Percentiles rank a stretch among this genome's conserved stretches.
phyloP scores from a whole-genome alignment of 2,797 vertebrate species.

The Threskiornis aethiopicus region DNA sequence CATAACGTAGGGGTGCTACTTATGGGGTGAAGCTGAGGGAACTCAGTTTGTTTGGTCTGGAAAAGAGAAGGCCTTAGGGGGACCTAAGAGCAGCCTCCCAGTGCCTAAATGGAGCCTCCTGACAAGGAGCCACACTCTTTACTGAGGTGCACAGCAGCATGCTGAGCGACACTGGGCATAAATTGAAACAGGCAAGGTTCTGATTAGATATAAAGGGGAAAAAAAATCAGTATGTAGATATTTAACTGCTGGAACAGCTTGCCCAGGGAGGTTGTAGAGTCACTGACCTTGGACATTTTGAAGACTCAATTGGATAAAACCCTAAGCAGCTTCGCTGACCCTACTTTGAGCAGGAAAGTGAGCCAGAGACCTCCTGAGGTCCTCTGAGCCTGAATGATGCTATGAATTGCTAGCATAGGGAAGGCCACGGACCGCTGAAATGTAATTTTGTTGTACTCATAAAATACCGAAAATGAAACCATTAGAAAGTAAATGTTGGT shows the following conservation, averaged over 20 bases:
- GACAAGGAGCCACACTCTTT: not conserved
- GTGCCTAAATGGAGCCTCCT: not conserved
- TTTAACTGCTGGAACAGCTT: not conserved
- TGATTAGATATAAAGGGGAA: not conserved
- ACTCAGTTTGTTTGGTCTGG: not conserved
- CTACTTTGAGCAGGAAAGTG: not conserved
- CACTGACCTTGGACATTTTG: not conserved
- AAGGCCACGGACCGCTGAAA: not conserved
- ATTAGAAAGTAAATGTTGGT: not conserved
- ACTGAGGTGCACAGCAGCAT: not conserved
- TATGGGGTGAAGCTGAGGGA: not conserved
- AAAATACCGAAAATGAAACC: not conserved
- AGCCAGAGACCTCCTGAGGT: not conserved
- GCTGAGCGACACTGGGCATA: accelerated
- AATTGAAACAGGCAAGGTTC: not conserved
- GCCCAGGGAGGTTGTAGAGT: not conserved
- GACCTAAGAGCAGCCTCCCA: not conserved
- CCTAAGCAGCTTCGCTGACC: not conserved
- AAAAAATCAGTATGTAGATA: not conserved
- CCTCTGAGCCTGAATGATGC: not conserved
- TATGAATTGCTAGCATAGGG: not conserved
- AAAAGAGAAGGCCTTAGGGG: not conserved
- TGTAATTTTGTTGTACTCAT: not conserved
- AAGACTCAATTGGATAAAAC: not conserved
- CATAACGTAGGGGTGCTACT: not conserved